Conservation (phyloP, 2,113 vertebrate genomes). For the western clawed frog (Xenopus tropicalis) region UCB_Xtro_10.0 CM004446.2:17110001-17110500, state of each 20-base stretch:
- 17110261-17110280: background rate
- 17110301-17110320: too few relatives aligned
- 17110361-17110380: too few relatives aligned
- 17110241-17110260: background rate
- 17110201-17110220: background rate
- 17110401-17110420: too few relatives aligned
- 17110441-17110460: too few relatives aligned
- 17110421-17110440: too few relatives aligned
- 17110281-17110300: background rate
- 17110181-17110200: background rate
- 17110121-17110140: conserved; percentile 46
- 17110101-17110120: conserved; percentile 37
- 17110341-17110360: background rate
- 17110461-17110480: too few relatives aligned
- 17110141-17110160: conserved; percentile 50
- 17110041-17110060: conserved; percentile 50
- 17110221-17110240: background rate
- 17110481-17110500: too few relatives aligned
- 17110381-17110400: too few relatives aligned
- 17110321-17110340: background rate
- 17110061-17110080: conserved; percentile 53
- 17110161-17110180: conserved; percentile 38
- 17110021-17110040: conserved; percentile 53
- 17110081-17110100: conserved; percentile 49
- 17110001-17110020: conserved; percentile 60